Conservation (phyloP, 2,888 invertebrate species). For the Chydorus sphaericus region DNA sequence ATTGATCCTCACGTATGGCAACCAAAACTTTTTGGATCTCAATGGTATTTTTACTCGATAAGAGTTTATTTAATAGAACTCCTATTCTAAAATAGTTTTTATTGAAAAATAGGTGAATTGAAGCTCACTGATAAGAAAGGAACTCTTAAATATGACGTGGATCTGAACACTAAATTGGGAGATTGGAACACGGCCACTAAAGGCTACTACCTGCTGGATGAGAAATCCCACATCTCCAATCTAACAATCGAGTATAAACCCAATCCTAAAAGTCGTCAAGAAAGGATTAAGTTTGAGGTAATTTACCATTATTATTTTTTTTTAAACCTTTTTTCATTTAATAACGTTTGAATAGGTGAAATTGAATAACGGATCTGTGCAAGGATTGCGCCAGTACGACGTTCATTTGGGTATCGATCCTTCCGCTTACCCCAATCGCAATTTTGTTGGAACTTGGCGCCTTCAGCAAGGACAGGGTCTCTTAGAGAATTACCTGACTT, state of each 20-base stretch:
- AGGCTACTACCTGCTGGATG: conserved; percentile 12
- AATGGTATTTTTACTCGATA: background rate
- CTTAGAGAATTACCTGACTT: conserved; percentile 34
- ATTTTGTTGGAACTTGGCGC: conserved; percentile 47
- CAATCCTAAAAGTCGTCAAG: background rate
- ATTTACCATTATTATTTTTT: background rate
- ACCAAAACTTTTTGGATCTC: background rate
- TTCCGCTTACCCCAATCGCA: conserved; percentile 57
- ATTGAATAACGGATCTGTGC: conserved; percentile 32
- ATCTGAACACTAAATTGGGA: conserved; percentile 35
- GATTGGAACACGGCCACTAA: background rate
- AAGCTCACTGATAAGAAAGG: conserved; percentile 47
- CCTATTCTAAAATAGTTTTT: conserved; percentile 28
- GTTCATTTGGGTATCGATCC: conserved; percentile 53
- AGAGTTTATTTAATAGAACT: background rate
- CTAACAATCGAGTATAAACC: background rate
- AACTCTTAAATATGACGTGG: conserved; percentile 59
- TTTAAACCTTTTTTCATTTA: background rate
- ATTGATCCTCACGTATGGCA: background rate
- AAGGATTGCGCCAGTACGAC: conserved; percentile 41
- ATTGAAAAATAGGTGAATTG: conserved; percentile 31
- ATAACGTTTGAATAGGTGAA: background rate
- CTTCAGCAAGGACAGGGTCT: conserved; percentile 52
- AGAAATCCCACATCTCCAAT: conserved; percentile 2
- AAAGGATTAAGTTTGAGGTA: conserved; percentile 11